Percentiles rank a stretch among this genome's conserved stretches.
Conservation (phyloP, 2,113 vertebrate species). For the Platysternon megacephalum region DNA sequence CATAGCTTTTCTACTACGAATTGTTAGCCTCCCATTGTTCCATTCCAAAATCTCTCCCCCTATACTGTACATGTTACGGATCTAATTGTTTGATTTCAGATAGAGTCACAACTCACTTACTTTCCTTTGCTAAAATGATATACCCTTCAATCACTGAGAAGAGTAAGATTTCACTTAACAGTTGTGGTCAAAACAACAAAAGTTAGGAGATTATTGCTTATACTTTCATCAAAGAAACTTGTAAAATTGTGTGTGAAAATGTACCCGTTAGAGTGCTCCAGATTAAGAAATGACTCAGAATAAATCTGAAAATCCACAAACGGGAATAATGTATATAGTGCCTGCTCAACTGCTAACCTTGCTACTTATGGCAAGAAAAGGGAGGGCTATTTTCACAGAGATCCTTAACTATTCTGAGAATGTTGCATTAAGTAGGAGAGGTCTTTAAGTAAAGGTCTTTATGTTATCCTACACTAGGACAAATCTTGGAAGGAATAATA, state of each 20-base stretch:
- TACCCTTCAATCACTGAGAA: neutral
- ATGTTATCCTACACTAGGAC: neutral
- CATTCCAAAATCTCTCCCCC: neutral
- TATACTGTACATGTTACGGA: neutral
- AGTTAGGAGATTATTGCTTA: conserved; percentile 28
- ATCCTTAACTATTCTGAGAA: neutral
- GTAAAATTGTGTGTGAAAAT: conserved; percentile 30
- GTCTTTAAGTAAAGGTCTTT: neutral
- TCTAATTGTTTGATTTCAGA: neutral
- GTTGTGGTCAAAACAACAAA: neutral
- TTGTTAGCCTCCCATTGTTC: neutral
- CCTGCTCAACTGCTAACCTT: conserved; percentile 14
- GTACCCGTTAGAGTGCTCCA: conserved; percentile 20
- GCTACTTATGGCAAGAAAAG: neutral
- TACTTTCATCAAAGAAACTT: conserved; percentile 5
- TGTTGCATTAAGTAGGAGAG: neutral
- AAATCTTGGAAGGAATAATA: neutral
- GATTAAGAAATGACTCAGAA: conserved; percentile 51
- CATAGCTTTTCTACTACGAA: conserved; percentile 2
- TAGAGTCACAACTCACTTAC: neutral
- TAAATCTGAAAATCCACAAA: conserved; percentile 41
- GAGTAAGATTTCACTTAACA: conserved; percentile 42
- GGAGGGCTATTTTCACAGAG: conserved; percentile 17
- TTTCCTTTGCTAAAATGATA: neutral
- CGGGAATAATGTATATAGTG: conserved; percentile 66